Evolutionary conservation across 2,797 vertebrate species (phyloP), one percentile per base, ranked within the genome.

Genomic region (Bradypus variegatus): DNA sequence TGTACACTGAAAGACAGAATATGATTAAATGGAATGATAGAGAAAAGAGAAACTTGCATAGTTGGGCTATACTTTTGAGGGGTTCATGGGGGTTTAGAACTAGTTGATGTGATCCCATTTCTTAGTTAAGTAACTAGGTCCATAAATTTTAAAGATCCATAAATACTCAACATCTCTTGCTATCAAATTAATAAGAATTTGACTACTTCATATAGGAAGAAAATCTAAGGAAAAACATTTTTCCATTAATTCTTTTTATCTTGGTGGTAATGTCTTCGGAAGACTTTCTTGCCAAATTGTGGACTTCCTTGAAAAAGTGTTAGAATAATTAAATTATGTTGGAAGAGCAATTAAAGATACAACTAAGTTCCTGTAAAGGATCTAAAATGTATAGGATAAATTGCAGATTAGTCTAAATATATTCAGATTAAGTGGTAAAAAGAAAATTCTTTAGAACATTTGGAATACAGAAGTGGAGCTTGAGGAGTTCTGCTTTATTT

Each of bases 181-280:
- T 93, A 36, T 94, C 64, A 89, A 29, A 91, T 93, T 91, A 92
- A 41, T 91, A 72, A 45, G 81, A 91, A 67, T 89, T 86, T 93
- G 48, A 82, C 38, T 79, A 14, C 21, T 91, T 87, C 45, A 11
- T 72, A 86, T 65, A 69, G 81, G 79, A 96, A 87, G 64, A 92
- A 85, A 80, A 69, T 92, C 33, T 83, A 91, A 76, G 41, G 25
- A 53, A 93, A 87, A 89, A 1, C 2, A 36, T 58, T 78, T 93
- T 94, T 83, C 84, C 92, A 14, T 79, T 33, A 93, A 73, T 95
- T 90, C 8, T 86, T 93, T 96, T 95, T 93, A 72, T 92, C n/a
- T 89, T 12, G 69, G 86, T 88, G 90, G 73, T 93, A 84, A 92
- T 92, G 8, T 87, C 65, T 94, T 86, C n/a, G 85, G 67, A 86